Base-by-base conservation (phyloP, 37 sponge, comb jelly and placozoan species). In the Chondrilla cf. caribensis region DNA sequence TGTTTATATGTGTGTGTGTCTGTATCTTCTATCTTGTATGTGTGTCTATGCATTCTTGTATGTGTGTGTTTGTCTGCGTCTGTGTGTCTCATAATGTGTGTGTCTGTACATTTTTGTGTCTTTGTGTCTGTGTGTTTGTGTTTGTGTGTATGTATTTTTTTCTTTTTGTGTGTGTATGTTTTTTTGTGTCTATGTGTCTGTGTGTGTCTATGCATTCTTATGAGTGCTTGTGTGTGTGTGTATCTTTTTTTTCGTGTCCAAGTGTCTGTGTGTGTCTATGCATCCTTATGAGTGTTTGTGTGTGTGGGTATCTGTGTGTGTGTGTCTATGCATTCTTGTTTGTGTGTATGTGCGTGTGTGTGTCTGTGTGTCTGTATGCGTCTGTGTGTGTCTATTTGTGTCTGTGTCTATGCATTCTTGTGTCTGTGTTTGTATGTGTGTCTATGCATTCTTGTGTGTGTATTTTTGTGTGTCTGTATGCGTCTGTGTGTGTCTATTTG, bases 211-310 rank as follows among this genome's bases (percentile, higher is more conserved):
- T 62, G 29, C 15, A 22, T 62, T 4, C 29, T 8, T 26, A 15
- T 15, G 64, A 19, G 64, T 62, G 64, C 15, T 8, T 62, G 64
- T 62, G 64, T 62, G 64, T 62, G 29, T 62, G 8, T 62, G 64
- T 62, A 15, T 62, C 18, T 62, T 8, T 62, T 4, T 62, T 8
- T 62, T 8, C 15, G 64, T 62, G 64, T 62, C 18, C 15, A 22
- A 19, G 64, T 62, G 64, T 62, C 18, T 62, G 64, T 62, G 64
- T 62, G 64, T 62, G 64, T 62, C 18, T 62, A 26, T 62, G 64
- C 15, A 22, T 62, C 18, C 15, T 8, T 62, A 22, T 15, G 64
- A 5, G 64, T 29, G 73, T 71, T n/a, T 39, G 73, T 35, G n/a
- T 14, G 51, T 47, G 51, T 47, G 51, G 6, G 51, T 47, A 11